Base-by-base conservation (phyloP, 2,797 vertebrate genomes). In the Decapterus maruadsi region DNA sequence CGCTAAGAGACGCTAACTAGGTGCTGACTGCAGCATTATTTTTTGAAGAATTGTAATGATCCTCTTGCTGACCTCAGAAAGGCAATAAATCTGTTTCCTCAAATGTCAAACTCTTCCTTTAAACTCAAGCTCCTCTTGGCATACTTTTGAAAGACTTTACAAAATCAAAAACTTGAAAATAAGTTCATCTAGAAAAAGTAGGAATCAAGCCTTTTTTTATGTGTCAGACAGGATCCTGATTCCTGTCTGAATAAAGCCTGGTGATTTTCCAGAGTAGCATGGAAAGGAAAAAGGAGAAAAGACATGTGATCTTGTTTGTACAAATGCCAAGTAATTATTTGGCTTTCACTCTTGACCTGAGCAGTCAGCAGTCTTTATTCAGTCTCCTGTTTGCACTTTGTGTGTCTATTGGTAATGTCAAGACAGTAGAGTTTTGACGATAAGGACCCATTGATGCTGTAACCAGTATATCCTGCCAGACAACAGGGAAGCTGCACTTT, bases 401-500 rank as follows among this genome's bases (percentile, higher is more conserved):
- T 29, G 26, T 71, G 59, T 66, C 63, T 78, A 14, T 67, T 43
- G 66, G 46, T 45, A 68, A 76, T 83, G 82, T 90, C 80, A 64
- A 73, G 72, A 78, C 77, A 84, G 72, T 42, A 31, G 65, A 81
- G 62, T 58, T 45, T 75, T 31, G 20, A 26, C 59, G 76, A 86
- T 90, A 90, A 83, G 78, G n/a, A 74, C 61, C 63, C 57, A 83
- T 64, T 84, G 56, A 80, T 61, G 73, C 48, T 48, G 69, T 68
- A 90, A 89, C 83, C 62, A 87, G 88, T 85, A 84, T 87, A 84
- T 91, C 77, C 82, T 84, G 90, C 85, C 87, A 71, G 71, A 57
- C 48, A 22, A 80, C 74, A 72, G 84, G 70, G 78, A 80, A 56
- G 68, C 72, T 62, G 65, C 72, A 78, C 82, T 86, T 80, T 91